These are phyloP conservation scores for Paguma larvata DNA, from an alignment of 2,797 vertebrate species.

Conservation along the genomic window DNA sequence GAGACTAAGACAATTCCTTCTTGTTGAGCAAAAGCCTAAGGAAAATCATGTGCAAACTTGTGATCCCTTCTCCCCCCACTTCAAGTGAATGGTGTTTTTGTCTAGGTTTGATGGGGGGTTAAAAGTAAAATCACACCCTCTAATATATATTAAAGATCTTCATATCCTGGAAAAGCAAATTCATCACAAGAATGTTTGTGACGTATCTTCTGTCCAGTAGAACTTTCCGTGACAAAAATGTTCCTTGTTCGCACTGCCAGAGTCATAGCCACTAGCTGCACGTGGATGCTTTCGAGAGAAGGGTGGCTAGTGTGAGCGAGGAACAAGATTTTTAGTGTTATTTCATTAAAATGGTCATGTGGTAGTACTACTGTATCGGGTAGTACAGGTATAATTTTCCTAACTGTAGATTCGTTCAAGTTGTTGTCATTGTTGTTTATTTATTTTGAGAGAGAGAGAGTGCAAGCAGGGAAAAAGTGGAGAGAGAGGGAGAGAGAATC, in stretches of 20 bases:
- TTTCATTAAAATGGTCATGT: neutral
- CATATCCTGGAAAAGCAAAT: neutral
- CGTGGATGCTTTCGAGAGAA: neutral
- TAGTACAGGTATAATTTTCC: neutral
- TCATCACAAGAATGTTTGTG: neutral
- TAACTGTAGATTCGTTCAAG: neutral
- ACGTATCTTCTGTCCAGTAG: neutral
- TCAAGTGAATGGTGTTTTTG: conserved; percentile 46
- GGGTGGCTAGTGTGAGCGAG: neutral
- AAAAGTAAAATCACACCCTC: neutral
- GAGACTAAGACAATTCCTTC: neutral
- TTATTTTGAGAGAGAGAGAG: too few relatives aligned
- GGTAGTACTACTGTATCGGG: neutral
- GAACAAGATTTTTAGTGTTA: neutral
- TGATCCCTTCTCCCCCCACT: neutral
- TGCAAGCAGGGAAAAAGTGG: too few relatives aligned
- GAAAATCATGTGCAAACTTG: neutral
- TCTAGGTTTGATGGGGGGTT: neutral
- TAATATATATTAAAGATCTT: neutral
- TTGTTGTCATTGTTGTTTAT: neutral
- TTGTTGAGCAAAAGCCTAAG: neutral
- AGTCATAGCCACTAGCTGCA: fast-evolving
- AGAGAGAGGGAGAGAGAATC: too few relatives aligned
- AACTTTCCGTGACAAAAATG: fast-evolving
- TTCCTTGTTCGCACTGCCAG: too few relatives aligned